phyloP scores from a whole-genome alignment of 2,113 vertebrate genomes.

The Erythrocebus patas region DNA sequence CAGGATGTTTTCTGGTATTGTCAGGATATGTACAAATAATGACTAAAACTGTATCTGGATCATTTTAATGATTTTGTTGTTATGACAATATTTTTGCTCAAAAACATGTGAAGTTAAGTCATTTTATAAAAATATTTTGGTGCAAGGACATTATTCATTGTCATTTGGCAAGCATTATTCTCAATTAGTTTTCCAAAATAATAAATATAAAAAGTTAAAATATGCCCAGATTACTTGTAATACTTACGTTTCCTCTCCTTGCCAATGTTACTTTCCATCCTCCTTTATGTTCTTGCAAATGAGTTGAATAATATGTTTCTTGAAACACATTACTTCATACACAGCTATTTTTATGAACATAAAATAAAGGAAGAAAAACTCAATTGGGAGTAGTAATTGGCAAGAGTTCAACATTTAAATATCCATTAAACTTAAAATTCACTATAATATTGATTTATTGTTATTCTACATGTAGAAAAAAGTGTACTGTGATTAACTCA shows the following conservation, averaged over 20 bases:
- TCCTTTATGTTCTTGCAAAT: neutral
- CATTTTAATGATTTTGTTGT: neutral
- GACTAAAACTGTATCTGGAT: neutral
- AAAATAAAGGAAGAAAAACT: neutral
- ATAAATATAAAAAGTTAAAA: neutral
- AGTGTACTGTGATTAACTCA: neutral
- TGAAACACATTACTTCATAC: neutral
- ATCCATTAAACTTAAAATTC: neutral
- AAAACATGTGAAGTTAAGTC: neutral
- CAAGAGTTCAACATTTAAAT: neutral
- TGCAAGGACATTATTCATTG: neutral
- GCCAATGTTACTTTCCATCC: neutral
- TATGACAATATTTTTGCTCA: neutral
- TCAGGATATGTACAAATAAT: neutral
- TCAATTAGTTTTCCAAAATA: neutral
- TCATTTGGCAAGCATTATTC: neutral
- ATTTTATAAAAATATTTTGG: neutral
- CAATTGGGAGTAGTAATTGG: neutral
- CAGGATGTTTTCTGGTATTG: neutral
- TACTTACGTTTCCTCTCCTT: neutral
- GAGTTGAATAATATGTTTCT: neutral
- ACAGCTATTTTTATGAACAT: neutral
- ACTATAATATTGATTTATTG: neutral
- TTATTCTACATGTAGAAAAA: neutral
- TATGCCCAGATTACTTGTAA: neutral